Evolutionary conservation across 1,140 invertebrate genomes (phyloP), one percentile per base, ranked within the genome.

Genomic region (Drosophila oshimai): DNA sequence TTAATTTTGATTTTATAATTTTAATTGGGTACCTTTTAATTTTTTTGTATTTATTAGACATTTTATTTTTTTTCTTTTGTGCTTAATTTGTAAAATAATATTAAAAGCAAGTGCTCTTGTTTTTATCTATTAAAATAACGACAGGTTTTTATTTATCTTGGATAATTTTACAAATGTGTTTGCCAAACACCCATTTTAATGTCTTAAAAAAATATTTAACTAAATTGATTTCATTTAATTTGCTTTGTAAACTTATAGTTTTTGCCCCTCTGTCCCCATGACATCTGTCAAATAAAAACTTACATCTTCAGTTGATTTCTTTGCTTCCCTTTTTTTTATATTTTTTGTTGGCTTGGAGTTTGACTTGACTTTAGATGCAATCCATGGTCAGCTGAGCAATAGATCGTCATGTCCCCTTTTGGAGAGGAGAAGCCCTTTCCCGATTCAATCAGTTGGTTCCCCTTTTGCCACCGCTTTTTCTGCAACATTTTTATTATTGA

Each of bases 401-500:
- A 20, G 37, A 54, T 54, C 50, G 26, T 20, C 50, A 44, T 22
- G 5, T 31, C 18, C 26, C 22, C 33, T 12, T n/a, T n/a, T n/a
- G n/a, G n/a, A n/a, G n/a, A 10, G 6, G 9, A 3, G 7, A 6
- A 29, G 18, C 15, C 50, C 12, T 31, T 29, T 47, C 7, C 44
- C 17, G 36, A 26, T 67, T 67, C 34, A 65, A 51, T 55, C 31
- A 37, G 49, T 36, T 33, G 9, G 6, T 22, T 7, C n/a, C 10
- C 61, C 15, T 29, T 31, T 17, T 13, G 13, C 22, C 17, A 13
- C 3, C 26, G 20, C 24, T 7, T 54, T 55, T 33, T 54, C 53
- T 42, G 26, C 67, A 69, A 69, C 64, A 69, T 70, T 71, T 70
- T 71, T 71, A 49, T 71, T 71, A 47, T 71, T 47, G 54, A 50